Evolutionary conservation across 2,797 vertebrate species (phyloP).

Genomic region (Catostomus latipinnis): DNA sequence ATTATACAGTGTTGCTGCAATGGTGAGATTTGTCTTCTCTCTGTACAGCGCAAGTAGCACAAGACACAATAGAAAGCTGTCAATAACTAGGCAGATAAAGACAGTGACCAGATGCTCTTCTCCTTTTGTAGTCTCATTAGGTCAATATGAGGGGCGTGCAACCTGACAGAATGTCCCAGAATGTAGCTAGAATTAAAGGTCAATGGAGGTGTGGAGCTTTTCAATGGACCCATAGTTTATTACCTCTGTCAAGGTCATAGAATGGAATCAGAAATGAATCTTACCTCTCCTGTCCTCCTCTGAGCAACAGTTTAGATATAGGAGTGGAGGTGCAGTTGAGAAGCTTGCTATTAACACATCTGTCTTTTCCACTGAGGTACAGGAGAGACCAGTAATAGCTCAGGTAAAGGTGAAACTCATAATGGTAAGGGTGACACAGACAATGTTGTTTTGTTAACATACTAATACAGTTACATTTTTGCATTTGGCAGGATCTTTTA

Average conservation of each 20-base stretch:
- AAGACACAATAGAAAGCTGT: background rate
- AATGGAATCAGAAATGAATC: conserved; percentile 34
- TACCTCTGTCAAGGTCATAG: conserved; percentile 20
- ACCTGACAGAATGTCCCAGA: background rate
- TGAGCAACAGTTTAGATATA: conserved; percentile 35
- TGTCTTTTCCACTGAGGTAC: conserved; percentile 17
- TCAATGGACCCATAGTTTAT: conserved; percentile 16
- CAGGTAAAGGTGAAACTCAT: conserved; percentile 34
- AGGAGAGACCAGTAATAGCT: conserved; percentile 38
- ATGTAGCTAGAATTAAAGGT: background rate
- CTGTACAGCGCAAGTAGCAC: background rate
- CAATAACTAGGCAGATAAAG: no score
- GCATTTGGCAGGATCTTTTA: no score
- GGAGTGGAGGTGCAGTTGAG: conserved; percentile 17
- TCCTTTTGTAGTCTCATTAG: background rate
- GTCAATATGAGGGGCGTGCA: background rate
- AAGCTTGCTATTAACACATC: conserved; percentile 42
- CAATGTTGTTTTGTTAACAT: background rate
- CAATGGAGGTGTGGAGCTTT: conserved; percentile 14
- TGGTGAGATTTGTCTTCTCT: no score
- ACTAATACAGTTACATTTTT: background rate
- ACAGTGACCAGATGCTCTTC: background rate
- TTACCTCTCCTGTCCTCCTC: conserved; percentile 32
- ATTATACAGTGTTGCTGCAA: no score
- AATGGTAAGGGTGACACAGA: background rate